Percentiles rank a stretch among this genome's conserved stretches.
These are phyloP conservation scores for Trichogramma pretiosum DNA, from an alignment of 1,140 invertebrate genomes.

Conservation along the genomic window DNA sequence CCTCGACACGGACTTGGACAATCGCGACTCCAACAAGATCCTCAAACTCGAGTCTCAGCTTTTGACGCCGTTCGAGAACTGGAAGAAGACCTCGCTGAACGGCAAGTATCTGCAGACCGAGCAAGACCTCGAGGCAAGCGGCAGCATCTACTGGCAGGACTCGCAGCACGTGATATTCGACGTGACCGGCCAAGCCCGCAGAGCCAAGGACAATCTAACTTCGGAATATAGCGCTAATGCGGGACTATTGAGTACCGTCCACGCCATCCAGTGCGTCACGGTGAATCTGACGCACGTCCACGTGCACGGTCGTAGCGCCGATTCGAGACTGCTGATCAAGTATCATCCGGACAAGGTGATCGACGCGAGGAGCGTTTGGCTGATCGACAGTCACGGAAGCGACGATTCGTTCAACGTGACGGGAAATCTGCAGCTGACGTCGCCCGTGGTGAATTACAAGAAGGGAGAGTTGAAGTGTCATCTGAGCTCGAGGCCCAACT, in stretches of 20 bases:
- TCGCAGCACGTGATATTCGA: conserved; percentile 47
- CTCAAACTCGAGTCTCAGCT: conserved; percentile 47
- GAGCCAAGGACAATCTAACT: conserved; percentile 30
- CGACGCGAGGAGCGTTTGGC: conserved; percentile 50
- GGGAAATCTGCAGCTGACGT: conserved; percentile 47
- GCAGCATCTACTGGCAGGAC: conserved; percentile 50
- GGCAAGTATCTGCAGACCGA: conserved; percentile 46
- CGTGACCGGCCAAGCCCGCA: conserved; percentile 40
- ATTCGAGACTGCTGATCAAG: conserved; percentile 46
- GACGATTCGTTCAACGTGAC: conserved; percentile 45
- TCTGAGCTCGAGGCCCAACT: conserved; percentile 50
- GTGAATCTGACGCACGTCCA: conserved; percentile 49
- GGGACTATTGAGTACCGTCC: conserved; percentile 50
- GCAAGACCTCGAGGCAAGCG: conserved; percentile 34
- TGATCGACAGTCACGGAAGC: conserved; percentile 34
- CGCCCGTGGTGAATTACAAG: conserved; percentile 55
- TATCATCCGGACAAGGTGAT: conserved; percentile 48
- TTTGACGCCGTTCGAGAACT: conserved; percentile 63
- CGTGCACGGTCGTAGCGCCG: conserved; percentile 36
- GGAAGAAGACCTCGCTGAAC: conserved; percentile 58
- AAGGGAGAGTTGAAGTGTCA: conserved; percentile 57
- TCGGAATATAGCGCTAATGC: conserved; percentile 44
- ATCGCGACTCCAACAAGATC: conserved; percentile 36
- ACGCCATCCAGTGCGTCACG: conserved; percentile 48
- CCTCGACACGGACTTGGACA: conserved; percentile 44